Percentiles rank a stretch among this genome's conserved stretches.
Conservation (phyloP, 2,113 vertebrate species). For the Calyptomena viridis region DNA sequence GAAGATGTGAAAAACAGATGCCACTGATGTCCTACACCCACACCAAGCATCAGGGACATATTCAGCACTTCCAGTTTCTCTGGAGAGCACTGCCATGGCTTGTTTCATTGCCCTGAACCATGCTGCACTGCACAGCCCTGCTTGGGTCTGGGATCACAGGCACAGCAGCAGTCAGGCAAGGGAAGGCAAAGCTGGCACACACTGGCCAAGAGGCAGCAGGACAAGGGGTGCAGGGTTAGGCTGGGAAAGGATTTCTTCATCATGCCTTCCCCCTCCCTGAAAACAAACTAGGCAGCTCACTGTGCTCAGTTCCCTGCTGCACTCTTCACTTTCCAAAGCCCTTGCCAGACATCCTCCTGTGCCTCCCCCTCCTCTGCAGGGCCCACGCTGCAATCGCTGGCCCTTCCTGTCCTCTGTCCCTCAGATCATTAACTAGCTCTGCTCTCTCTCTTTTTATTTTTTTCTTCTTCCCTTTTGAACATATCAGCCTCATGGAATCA, state of each 20-base stretch:
- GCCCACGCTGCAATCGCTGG: not conserved
- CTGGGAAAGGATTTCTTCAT: not conserved
- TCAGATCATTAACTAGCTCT: conserved; percentile 31
- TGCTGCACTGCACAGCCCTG: not conserved
- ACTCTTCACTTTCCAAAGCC: not conserved
- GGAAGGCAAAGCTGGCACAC: not conserved
- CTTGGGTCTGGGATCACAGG: not conserved
- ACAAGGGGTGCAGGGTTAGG: not conserved
- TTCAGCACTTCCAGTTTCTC: not conserved
- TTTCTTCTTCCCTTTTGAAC: conserved; percentile 57
- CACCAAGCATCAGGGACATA: fast-evolving
- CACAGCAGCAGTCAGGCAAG: not conserved
- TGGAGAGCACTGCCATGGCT: not conserved
- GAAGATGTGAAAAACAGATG: not conserved
- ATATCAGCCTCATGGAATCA: conserved; percentile 74
- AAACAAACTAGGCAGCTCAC: not conserved
- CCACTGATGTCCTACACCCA: fast-evolving
- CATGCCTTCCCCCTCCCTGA: not conserved
- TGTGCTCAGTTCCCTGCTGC: not conserved
- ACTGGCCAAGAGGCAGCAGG: not conserved
- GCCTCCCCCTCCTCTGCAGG: not conserved
- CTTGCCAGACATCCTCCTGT: conserved; percentile 1
- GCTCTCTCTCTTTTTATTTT: conserved; percentile 51
- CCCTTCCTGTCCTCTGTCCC: conserved; percentile 60
- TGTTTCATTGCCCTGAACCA: fast-evolving